Evolutionary conservation across 2,888 invertebrate genomes (phyloP).

Genomic region (Autographa pulchrina): DNA sequence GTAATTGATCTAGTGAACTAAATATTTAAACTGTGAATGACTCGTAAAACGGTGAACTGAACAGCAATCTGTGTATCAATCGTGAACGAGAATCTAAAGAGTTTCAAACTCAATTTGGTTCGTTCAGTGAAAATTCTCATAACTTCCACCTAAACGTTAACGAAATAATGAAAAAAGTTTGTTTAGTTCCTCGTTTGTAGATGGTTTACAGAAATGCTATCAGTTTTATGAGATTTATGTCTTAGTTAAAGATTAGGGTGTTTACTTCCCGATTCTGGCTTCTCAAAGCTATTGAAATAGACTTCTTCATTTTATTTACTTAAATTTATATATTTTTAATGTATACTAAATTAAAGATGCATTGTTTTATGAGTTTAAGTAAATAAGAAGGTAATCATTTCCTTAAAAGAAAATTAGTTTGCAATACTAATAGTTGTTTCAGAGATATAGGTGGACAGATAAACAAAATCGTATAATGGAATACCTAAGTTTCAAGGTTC

Average conservation of each 20-base stretch:
- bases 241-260: not conserved
- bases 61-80: conserved; percentile 3
- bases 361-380: no score
- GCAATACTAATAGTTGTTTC: no score
- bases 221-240: not conserved
- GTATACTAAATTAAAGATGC: no score
- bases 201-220: not conserved
- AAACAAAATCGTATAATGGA: no score
- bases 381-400: no score
- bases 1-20: not conserved
- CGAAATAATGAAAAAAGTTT: conserved; percentile 3
- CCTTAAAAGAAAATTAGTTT: no score
- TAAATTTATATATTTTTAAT: no score
- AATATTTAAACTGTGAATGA: not conserved
- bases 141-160: not conserved
- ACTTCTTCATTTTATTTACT: no score
- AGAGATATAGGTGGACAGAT: no score
- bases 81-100: not conserved
- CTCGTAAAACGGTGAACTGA: conserved; percentile 3
- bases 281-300: no score
- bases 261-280: not conserved
- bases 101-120: conserved; percentile 3
- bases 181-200: not conserved
- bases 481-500: no score
- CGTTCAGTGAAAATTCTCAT: not conserved